These are phyloP conservation scores for Cactoblastis cactorum DNA, from an alignment of 2,888 invertebrate species.

Conservation along the genomic window DNA sequence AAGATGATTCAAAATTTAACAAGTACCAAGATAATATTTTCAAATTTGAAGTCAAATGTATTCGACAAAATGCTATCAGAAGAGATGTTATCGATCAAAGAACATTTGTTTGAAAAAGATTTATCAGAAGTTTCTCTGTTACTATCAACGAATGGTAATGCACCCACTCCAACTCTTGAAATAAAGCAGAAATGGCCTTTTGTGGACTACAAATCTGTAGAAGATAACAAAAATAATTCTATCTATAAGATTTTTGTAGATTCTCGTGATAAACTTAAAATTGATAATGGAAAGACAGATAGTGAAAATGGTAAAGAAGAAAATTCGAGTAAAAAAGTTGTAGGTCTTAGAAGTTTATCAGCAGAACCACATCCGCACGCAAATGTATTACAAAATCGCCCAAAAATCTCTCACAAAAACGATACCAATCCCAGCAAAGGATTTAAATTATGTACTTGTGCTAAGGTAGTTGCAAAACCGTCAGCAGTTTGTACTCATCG, in stretches of 20 bases:
- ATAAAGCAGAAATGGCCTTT: slow-evolving; percentile 54
- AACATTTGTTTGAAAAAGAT: slow-evolving; percentile 45
- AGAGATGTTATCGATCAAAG: slow-evolving; percentile 56
- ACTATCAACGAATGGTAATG: slow-evolving; percentile 30
- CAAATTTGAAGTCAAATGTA: slow-evolving; percentile 48
- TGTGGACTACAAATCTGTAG: slow-evolving; percentile 23
- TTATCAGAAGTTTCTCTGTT: slow-evolving; percentile 28
- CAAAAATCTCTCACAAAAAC: neutral
- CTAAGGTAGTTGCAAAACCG: slow-evolving; percentile 26
- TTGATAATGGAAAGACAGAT: slow-evolving; percentile 14
- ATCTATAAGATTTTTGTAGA: neutral
- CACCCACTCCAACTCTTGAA: slow-evolving; percentile 45
- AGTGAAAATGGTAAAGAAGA: slow-evolving; percentile 11
- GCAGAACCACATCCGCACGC: slow-evolving; percentile 13
- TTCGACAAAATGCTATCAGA: slow-evolving; percentile 59
- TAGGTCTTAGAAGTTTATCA: slow-evolving; percentile 52
- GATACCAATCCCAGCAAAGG: neutral
- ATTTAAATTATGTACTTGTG: slow-evolving; percentile 35
- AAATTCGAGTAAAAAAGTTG: slow-evolving; percentile 36
- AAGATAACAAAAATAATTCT: neutral
- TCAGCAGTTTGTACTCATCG: slow-evolving; percentile 28
- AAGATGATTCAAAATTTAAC: slow-evolving; percentile 30
- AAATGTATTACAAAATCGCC: neutral
- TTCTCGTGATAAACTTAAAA: slow-evolving; percentile 13
- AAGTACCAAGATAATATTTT: slow-evolving; percentile 22